A percentile compares a stretch with the other conserved stretches of the same genome.
Conservation (phyloP, 1,140 invertebrate genomes). For the Brachionus calyciflorus region DNA sequence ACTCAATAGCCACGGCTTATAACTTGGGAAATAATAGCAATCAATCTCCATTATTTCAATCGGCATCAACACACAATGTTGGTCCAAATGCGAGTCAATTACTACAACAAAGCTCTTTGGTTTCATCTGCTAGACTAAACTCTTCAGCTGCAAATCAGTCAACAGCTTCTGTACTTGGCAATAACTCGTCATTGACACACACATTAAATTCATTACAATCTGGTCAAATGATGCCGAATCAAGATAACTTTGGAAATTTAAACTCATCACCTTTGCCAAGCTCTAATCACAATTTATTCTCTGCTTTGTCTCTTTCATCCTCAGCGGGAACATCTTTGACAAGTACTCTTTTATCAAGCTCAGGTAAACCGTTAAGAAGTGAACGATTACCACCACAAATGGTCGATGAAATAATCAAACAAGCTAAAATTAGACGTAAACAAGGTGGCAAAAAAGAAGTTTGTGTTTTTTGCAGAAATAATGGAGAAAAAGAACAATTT, state of each 20-base stretch:
- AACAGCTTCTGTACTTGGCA: conserved; percentile 19
- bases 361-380: conserved; percentile 30
- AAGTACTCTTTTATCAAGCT: neutral
- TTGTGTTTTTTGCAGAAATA: conserved; percentile 48
- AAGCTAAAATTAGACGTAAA: conserved; percentile 27
- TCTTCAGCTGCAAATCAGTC: neutral
- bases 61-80: neutral
- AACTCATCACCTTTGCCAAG: neutral
- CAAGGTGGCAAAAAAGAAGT: conserved; percentile 44
- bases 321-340: neutral
- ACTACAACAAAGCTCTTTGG: conserved; percentile 31
- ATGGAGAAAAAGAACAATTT: conserved; percentile 43
- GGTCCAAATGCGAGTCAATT: conserved; percentile 25
- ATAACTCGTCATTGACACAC: conserved; percentile 12
- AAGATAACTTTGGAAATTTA: neutral
- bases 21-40: neutral
- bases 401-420: conserved; percentile 38
- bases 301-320: conserved; percentile 4
- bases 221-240: neutral
- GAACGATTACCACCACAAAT: conserved; percentile 33
- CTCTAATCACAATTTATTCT: neutral
- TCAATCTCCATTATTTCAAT: neutral
- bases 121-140: conserved; percentile 29
- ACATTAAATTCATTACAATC: neutral
- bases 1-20: conserved; percentile 38